Base-by-base conservation (phyloP, 2,113 vertebrate species). In the Pelmatolapia mariae region DNA sequence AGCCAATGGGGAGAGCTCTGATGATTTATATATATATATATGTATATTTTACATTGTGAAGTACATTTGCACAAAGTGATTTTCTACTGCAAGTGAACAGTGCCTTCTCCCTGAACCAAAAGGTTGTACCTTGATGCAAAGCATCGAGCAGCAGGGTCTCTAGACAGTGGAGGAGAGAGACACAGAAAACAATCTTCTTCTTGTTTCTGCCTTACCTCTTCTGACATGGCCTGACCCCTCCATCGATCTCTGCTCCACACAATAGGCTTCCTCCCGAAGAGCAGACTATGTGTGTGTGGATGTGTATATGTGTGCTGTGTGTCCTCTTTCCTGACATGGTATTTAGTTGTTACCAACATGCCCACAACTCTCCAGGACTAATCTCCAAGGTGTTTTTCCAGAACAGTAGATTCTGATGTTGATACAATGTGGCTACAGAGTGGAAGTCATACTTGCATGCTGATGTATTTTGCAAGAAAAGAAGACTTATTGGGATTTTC, bases 191-290 rank as follows among this genome's bases (percentile, higher is more conserved):
- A 96, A 95, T 95, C 93, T 95, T 89, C 84, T 89, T 86, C 92
- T 95, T 96, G 94, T 96, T 95, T 91, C 88, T 92, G 92, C 80
- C 91, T 90, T 94, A 95, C 94, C 93, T 96, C 93, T 92, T 52
- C 91, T 95, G 94, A 95, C 94, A 95, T 78, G 90, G 87, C 89
- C 87, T 94, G 94, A 95, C 94, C 94, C 90, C 89, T 91, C 52
- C 93, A 95, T 95, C 93, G 93, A 95, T 94, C 96, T 95, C 93
- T 90, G 83, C 87, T 82, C 86, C 13, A 61, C 92, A 94, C 93
- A 95, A 96, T 92, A 87, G 87, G 91, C 93, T 92, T 95, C 93
- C 89, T 93, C 90, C 87, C 86, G 82, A 92, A 91, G 76, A 93
- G 87, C 73, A 91, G 83, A 71, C 89, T 22, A 26, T 61, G 73